Evolutionary conservation across 2,797 vertebrate species (phyloP).

Genomic region (Diceros bicornis): DNA sequence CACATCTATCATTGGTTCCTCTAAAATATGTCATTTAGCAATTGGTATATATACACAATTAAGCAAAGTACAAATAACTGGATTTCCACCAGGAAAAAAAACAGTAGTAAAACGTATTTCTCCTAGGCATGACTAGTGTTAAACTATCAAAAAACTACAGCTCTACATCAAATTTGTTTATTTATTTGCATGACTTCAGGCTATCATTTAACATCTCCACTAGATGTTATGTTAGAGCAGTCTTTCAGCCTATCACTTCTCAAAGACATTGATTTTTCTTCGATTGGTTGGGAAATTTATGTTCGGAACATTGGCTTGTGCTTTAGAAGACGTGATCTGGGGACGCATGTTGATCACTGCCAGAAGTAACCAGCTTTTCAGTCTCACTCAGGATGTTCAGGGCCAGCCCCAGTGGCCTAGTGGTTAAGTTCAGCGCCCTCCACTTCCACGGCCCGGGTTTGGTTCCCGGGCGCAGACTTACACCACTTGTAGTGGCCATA

Average conservation of each 20-base stretch:
- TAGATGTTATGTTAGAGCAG: neutral
- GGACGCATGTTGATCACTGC: neutral
- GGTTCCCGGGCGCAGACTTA: too few species aligned
- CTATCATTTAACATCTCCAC: neutral
- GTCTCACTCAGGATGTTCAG: neutral
- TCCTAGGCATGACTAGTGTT: neutral
- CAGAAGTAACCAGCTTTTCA: neutral
- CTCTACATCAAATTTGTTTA: neutral
- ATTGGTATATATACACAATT: neutral
- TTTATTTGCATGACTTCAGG: neutral
- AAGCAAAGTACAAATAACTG: constrained; percentile 14
- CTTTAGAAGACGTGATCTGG: neutral
- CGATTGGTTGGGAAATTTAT: neutral
- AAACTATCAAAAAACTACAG: constrained; percentile 7
- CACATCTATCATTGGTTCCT: neutral
- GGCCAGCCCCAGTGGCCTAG: too few species aligned
- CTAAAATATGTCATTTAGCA: neutral
- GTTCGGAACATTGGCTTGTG: neutral
- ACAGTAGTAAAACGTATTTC: neutral
- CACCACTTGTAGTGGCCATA: too few species aligned
- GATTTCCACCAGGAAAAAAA: neutral
- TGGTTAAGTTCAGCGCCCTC: too few species aligned
- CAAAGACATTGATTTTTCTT: neutral
- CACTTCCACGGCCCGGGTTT: too few species aligned
- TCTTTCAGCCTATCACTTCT: neutral